These are phyloP conservation scores for Lucinisca nassula DNA, from an alignment of 2,888 invertebrate species.

Conservation along the genomic window DNA sequence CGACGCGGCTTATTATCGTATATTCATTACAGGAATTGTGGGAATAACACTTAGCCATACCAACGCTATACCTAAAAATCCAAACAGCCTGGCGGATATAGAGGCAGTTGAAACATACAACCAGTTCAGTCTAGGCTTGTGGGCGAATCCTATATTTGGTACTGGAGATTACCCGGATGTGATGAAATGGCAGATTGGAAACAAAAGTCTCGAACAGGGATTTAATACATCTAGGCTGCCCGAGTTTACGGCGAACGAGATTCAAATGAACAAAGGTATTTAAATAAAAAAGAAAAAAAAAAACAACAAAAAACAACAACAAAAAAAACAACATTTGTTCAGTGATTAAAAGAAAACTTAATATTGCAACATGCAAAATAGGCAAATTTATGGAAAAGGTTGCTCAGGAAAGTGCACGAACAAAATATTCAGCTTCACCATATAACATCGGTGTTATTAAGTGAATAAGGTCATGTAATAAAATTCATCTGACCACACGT, in stretches of 20 bases:
- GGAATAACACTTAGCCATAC: constrained; percentile 76
- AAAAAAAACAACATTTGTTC: no score
- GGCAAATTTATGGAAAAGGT: no score
- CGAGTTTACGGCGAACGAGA: constrained; percentile 84
- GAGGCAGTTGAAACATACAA: constrained; percentile 72
- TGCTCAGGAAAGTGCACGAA: not conserved
- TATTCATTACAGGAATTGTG: constrained; percentile 69
- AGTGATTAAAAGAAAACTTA: no score
- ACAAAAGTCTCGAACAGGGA: constrained; percentile 73
- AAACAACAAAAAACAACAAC: no score
- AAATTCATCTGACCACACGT: no score
- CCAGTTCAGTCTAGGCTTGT: constrained; percentile 82
- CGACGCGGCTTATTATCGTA: no score
- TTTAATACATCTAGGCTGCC: constrained; percentile 80
- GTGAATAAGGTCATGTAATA: no score
- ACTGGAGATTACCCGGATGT: constrained; percentile 89
- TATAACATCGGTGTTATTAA: no score
- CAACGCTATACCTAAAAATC: constrained; percentile 68
- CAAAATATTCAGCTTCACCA: not conserved
- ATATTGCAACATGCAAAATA: no score
- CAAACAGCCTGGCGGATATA: constrained; percentile 61
- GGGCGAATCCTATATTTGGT: constrained; percentile 80
- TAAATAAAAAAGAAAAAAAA: constrained; percentile 39
- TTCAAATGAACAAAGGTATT: constrained; percentile 80
- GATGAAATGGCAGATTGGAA: constrained; percentile 76